These are phyloP conservation scores for Rhynchomys soricoides DNA, from an alignment of 2,113 vertebrate genomes.

Conservation along the genomic window DNA sequence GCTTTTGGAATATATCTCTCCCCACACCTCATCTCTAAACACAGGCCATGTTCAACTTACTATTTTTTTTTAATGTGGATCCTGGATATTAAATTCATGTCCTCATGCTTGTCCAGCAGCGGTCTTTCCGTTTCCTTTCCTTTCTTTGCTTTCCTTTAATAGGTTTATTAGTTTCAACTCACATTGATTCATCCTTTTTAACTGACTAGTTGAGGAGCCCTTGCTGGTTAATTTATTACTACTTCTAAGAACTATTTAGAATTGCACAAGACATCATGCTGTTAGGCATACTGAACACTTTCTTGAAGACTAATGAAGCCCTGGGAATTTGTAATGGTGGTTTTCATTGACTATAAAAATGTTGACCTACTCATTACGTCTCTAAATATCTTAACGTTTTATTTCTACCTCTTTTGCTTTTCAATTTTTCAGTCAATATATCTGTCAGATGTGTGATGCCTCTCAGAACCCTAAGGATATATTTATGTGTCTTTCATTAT, in stretches of 20 bases:
- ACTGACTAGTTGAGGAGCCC: background rate
- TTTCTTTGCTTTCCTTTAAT: background rate
- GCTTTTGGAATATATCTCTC: background rate
- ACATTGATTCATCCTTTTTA: background rate
- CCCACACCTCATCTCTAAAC: background rate
- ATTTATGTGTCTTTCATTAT: background rate
- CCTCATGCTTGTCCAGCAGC: no score
- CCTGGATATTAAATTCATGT: background rate
- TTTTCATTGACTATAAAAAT: background rate
- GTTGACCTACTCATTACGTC: background rate
- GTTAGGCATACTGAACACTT: background rate
- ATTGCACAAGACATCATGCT: background rate
- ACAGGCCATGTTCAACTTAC: background rate
- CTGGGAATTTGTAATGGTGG: background rate
- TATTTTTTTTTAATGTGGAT: background rate
- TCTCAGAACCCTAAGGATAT: rapidly evolving
- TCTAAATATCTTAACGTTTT: background rate
- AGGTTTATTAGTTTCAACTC: background rate
- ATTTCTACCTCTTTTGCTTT: background rate
- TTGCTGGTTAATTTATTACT: no score
- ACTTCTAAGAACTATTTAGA: background rate
- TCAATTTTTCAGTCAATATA: background rate
- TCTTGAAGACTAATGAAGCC: background rate
- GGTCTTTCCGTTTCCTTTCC: background rate
- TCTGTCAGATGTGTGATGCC: background rate